A percentile compares a stretch with the other conserved stretches of the same genome.
These are phyloP conservation scores for Atrichornis clamosus DNA, from an alignment of 2,113 vertebrate genomes.

Conservation along the genomic window DNA sequence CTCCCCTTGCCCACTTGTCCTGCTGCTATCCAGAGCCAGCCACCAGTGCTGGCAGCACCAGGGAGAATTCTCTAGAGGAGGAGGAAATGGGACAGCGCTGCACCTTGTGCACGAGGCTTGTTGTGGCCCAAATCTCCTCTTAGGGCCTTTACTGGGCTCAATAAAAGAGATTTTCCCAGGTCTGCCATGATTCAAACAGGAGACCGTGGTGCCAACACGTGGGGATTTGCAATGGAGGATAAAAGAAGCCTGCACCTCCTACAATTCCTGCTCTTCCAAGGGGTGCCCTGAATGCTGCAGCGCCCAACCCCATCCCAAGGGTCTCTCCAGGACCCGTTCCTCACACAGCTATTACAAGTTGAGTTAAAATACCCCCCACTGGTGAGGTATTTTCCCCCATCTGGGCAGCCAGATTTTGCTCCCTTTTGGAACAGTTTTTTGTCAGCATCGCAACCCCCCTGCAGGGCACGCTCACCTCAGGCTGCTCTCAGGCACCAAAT, in stretches of 20 bases:
- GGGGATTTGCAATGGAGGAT: neutral
- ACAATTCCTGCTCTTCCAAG: neutral
- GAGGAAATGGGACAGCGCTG: neutral
- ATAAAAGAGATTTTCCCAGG: neutral
- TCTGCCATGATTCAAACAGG: neutral
- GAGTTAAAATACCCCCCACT: neutral
- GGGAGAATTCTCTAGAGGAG: neutral
- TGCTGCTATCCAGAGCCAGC: neutral
- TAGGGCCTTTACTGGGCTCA: neutral
- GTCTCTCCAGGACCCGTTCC: neutral
- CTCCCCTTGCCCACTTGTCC: neutral
- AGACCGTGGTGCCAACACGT: accelerated
- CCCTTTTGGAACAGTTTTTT: neutral
- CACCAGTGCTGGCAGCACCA: neutral
- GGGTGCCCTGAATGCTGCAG: neutral
- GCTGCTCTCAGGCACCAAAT: neutral
- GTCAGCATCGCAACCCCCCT: neutral
- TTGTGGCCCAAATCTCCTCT: neutral
- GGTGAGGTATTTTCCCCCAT: neutral
- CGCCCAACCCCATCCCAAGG: neutral
- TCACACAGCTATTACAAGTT: neutral
- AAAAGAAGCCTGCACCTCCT: neutral
- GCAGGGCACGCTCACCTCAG: accelerated
- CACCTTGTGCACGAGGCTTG: neutral
- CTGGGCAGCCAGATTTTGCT: neutral